Evolutionary conservation across 2,797 vertebrate species (phyloP), one percentile per base, ranked within the genome.

Genomic region (Lacerta bilineata): DNA sequence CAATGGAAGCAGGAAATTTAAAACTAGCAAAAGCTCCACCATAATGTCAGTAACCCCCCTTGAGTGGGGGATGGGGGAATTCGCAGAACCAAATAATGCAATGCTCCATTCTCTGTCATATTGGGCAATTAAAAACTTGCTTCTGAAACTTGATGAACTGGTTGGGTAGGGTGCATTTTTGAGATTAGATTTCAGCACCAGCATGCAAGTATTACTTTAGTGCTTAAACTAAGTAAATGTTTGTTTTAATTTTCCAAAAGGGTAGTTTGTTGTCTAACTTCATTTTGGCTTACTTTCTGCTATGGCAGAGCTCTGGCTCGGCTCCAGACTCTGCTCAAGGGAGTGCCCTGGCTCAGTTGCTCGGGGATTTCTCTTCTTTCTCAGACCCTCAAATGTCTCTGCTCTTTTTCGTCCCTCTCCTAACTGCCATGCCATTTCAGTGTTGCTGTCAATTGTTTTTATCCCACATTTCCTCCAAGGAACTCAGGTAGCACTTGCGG

Each of bases 71-170:
- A 10, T 50, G 79, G 10, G 2, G 13, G 2, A 8, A 69, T 66
- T 41, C 80, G 83, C 90, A 87, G 61, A 46, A 75, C 64, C 88
- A 8, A 66, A 39, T 61, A 11, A 87, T 87, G 20, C 13, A 13
- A 0, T 77, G 69, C 1, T 5, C 27, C 68, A 69, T 81, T 39
- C 91, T 33, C 36, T 78, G 75, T 61, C 33, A 39, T 88, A 80
- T 43, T 82, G 39, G 83, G 91, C 68, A 81, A 29, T 87, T 69
- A 85, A 85, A 74, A 80, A 36, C 29, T 2, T n/a, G 43, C 50
- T 13, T 41, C 29, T 8, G 69, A 91, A 95, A 94, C 92, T 92
- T 81, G 92, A 91, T 78, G 23, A 94, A 95, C 93, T 92, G 90
- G 96, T 87, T 20, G 41, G 95, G 23, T 94, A 88, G 86, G 66